A percentile compares a stretch with the other conserved stretches of the same genome.
Conservation (phyloP, 2,797 vertebrate genomes). For the Sebastes aleutianus region DNA sequence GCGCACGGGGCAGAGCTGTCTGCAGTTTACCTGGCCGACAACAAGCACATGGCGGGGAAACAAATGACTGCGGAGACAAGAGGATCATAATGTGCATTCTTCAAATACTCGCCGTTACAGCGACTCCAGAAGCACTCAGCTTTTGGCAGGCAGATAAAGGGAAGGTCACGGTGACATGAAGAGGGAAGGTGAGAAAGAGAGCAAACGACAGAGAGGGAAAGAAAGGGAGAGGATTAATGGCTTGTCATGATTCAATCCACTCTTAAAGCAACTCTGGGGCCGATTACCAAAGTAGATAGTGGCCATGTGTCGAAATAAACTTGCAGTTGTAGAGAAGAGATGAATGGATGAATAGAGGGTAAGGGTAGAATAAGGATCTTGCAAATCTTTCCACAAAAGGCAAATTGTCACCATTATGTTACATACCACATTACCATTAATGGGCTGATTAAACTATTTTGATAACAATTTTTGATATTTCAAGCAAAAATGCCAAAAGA, state of each 20-base stretch:
- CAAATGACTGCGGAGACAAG: conserved; percentile 64
- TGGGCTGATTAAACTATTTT: background rate
- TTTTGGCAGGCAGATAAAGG: conserved; percentile 55
- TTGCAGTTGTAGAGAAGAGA: background rate
- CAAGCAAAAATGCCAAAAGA: background rate
- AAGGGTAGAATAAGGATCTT: background rate
- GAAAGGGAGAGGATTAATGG: conserved; percentile 56
- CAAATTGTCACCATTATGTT: background rate
- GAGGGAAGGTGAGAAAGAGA: conserved; percentile 48
- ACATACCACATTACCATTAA: background rate
- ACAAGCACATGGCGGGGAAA: conserved; percentile 45
- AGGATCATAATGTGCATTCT: conserved; percentile 47
- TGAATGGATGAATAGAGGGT: background rate
- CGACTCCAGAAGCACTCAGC: conserved; percentile 36
- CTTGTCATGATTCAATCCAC: conserved; percentile 56
- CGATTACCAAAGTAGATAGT: conserved; percentile 36
- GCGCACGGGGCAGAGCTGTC: conserved; percentile 17
- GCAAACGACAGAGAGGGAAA: conserved; percentile 29
- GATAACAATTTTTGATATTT: background rate
- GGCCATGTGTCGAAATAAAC: conserved; percentile 25
- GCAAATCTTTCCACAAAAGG: background rate
- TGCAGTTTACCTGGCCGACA: conserved; percentile 59
- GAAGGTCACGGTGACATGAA: conserved; percentile 60
- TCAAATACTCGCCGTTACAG: conserved; percentile 40
- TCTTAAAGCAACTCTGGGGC: conserved; percentile 34